These are phyloP conservation scores for Ptyas mucosa DNA, from an alignment of 2,113 vertebrate species.

Conservation along the genomic window DNA sequence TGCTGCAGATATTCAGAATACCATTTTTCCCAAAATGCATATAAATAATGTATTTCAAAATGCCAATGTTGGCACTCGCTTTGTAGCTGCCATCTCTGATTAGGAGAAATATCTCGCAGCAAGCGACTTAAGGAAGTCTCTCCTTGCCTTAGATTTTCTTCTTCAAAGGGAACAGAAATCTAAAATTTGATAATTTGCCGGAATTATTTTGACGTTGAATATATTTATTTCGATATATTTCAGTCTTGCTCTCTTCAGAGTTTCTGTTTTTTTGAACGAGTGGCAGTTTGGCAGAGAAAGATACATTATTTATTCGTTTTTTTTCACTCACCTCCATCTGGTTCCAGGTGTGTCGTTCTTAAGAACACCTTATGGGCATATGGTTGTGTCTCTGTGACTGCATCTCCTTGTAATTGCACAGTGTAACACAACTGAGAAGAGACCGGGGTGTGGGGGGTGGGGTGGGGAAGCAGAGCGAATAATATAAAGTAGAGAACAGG, in stretches of 20 bases:
- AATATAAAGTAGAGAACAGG: background rate
- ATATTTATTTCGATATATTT: constrained; percentile 24
- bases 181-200: constrained; percentile 50
- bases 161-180: constrained; percentile 42
- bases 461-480: background rate
- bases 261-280: constrained; percentile 11
- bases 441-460: background rate
- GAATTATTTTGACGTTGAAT: constrained; percentile 34
- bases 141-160: constrained; percentile 47
- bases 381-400: background rate
- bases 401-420: background rate
- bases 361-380: background rate
- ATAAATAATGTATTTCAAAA: constrained; percentile 57
- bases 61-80: constrained; percentile 52
- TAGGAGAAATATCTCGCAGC: constrained; percentile 56
- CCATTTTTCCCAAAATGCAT: constrained; percentile 36
- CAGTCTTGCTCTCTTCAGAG: constrained; percentile 30
- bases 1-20: constrained; percentile 51
- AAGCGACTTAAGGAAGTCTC: constrained; percentile 41
- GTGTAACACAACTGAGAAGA: constrained; percentile 11
- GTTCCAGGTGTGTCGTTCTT: constrained; percentile 27
- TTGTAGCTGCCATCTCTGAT: constrained; percentile 58
- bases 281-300: constrained; percentile 11
- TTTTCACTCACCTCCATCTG: constrained; percentile 14
- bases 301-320: constrained; percentile 2